phyloP scores from a whole-genome alignment of 2,113 vertebrate species.

The Baryphthengus martii region DNA sequence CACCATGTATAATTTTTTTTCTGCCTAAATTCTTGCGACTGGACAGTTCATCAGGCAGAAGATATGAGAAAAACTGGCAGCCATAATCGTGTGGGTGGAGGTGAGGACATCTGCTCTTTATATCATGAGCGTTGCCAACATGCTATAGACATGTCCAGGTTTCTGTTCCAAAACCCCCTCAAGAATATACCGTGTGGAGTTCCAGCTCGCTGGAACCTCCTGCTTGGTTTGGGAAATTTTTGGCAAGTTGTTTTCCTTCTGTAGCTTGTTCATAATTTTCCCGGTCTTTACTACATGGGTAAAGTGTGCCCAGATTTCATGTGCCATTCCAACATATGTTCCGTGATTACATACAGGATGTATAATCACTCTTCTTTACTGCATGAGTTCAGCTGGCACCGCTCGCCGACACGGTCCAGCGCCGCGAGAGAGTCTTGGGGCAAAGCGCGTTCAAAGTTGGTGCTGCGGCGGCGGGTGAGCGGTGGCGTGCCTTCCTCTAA shows the following conservation, averaged over 20 bases:
- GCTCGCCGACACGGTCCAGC: background rate
- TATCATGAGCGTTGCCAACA: slow-evolving; percentile 54
- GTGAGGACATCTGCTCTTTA: slow-evolving; percentile 70
- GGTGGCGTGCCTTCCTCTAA: background rate
- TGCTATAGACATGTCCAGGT: slow-evolving; percentile 52
- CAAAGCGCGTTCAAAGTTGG: background rate
- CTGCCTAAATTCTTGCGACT: slow-evolving; percentile 47
- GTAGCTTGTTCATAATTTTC: slow-evolving; percentile 46
- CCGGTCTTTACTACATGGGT: slow-evolving; percentile 46
- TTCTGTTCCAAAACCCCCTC: slow-evolving; percentile 68
- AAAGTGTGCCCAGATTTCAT: slow-evolving; percentile 65
- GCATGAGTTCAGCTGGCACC: slow-evolving; percentile 50
- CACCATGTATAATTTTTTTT: slow-evolving; percentile 2
- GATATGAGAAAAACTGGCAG: slow-evolving; percentile 69
- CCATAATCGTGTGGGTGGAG: slow-evolving; percentile 52
- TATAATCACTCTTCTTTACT: slow-evolving; percentile 60
- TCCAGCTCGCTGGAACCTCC: slow-evolving; percentile 62
- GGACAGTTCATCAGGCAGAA: slow-evolving; percentile 67
- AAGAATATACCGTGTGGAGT: slow-evolving; percentile 38
- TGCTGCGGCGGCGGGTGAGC: background rate
- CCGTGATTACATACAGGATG: slow-evolving; percentile 56
- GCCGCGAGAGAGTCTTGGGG: slow-evolving; percentile 11
- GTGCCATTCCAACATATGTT: slow-evolving; percentile 60
- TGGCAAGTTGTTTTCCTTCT: slow-evolving; percentile 52
- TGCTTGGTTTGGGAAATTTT: slow-evolving; percentile 53